These are phyloP conservation scores for Onychomys arenicola DNA, from an alignment of 2,797 vertebrate genomes.

Conservation along the genomic window DNA sequence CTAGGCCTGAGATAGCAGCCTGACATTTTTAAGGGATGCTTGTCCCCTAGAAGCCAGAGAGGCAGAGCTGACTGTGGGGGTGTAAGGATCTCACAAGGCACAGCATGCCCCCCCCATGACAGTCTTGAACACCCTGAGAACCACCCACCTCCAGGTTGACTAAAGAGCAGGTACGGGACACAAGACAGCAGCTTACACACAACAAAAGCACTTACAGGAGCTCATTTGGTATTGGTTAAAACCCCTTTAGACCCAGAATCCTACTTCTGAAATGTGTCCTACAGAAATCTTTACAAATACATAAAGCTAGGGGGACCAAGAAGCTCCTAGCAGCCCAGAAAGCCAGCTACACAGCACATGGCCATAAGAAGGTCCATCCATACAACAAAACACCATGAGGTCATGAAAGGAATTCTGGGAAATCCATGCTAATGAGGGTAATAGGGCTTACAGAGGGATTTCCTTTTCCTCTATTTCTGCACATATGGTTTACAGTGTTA, in stretches of 20 bases:
- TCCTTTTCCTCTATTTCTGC: neutral
- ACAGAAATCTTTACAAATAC: conserved; percentile 45
- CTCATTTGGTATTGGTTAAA: neutral
- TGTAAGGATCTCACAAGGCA: neutral
- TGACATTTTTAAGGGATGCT: neutral
- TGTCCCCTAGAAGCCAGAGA: neutral
- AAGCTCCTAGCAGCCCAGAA: neutral
- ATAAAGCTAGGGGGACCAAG: neutral
- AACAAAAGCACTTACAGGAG: neutral
- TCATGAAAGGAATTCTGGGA: conserved; percentile 17
- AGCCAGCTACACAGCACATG: neutral
- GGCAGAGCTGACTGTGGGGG: neutral
- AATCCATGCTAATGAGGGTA: neutral
- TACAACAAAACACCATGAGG: neutral
- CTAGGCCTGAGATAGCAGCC: neutral
- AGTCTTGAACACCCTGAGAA: neutral
- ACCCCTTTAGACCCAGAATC: conserved; percentile 35
- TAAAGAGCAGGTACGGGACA: neutral
- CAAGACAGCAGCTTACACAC: neutral
- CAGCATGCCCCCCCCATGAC: neutral
- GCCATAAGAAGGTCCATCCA: neutral
- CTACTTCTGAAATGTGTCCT: conserved; percentile 37
- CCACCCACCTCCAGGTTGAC: neutral
- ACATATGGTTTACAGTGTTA: conserved; percentile 36
- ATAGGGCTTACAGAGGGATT: neutral